A percentile compares a stretch with the other conserved stretches of the same genome.
phyloP scores from a whole-genome alignment of 2,113 vertebrate species.

The Abramis brama region DNA sequence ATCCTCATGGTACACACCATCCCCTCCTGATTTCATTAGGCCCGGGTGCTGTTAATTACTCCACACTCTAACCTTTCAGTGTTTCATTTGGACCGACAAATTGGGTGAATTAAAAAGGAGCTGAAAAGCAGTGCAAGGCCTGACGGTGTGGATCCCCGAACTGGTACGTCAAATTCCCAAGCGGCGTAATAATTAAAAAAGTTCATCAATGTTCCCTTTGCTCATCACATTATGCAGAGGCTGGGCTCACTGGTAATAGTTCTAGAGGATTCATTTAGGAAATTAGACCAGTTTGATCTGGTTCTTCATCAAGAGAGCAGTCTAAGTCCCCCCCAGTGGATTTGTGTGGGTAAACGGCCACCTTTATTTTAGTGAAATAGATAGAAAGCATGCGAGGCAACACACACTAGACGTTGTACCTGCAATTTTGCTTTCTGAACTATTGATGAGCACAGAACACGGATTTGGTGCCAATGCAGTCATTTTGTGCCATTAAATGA shows the following conservation, averaged over 20 bases:
- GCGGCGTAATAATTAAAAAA: conserved; percentile 76
- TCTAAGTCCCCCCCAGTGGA: conserved; percentile 31
- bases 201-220: conserved; percentile 76
- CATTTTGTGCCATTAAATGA: conserved; percentile 71
- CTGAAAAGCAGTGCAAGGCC: conserved; percentile 70
- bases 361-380: conserved; percentile 22
- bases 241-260: conserved; percentile 70
- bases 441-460: neutral
- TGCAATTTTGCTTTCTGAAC: neutral
- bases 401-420: neutral
- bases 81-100: conserved; percentile 91
- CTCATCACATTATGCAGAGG: conserved; percentile 75
- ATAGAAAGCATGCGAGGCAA: neutral
- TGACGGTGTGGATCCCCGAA: conserved; percentile 58
- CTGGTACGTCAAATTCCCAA: conserved; percentile 69
- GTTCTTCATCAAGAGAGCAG: conserved; percentile 54
- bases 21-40: conserved; percentile 84
- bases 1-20: conserved; percentile 79
- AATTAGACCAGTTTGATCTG: conserved; percentile 65
- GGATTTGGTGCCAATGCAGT: conserved; percentile 43
- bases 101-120: conserved; percentile 85
- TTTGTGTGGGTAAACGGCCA: conserved; percentile 44
- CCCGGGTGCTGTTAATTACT: conserved; percentile 88
- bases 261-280: conserved; percentile 72
- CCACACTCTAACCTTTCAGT: conserved; percentile 84